Conservation (phyloP, 2,797 vertebrate genomes). For the Parauchenoglanis punctatus region DNA sequence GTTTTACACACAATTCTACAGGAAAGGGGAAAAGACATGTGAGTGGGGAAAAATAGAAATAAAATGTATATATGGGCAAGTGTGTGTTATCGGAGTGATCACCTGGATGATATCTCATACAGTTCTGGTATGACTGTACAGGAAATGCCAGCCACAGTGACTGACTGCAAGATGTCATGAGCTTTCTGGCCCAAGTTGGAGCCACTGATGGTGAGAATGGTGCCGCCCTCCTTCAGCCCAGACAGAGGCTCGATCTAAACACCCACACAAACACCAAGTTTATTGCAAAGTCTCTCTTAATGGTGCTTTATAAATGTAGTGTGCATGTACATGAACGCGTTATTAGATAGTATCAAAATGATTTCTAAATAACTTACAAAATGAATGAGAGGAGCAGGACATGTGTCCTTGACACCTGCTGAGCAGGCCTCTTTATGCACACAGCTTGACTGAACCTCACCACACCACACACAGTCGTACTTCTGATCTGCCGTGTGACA, state of each 20-base stretch:
- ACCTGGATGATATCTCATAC: slow-evolving; percentile 97
- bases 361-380: slow-evolving; percentile 74
- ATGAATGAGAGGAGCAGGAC: slow-evolving; percentile 90
- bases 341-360: not conserved
- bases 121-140: slow-evolving; percentile 82
- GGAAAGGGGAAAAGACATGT: not conserved
- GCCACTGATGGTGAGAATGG: slow-evolving; percentile 88
- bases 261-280: not conserved
- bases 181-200: slow-evolving; percentile 95
- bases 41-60: not conserved
- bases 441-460: slow-evolving; percentile 79
- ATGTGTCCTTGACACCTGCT: slow-evolving; percentile 78
- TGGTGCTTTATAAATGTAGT: too few relatives aligned
- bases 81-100: slow-evolving; percentile 36
- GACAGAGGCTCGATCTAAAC: slow-evolving; percentile 89
- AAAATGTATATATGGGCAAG: not conserved
- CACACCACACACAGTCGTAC: slow-evolving; percentile 93
- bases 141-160: slow-evolving; percentile 85
- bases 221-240: slow-evolving; percentile 89
- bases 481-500: slow-evolving; percentile 87
- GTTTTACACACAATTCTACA: slow-evolving; percentile 90
- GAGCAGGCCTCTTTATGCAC: slow-evolving; percentile 83
- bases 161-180: slow-evolving; percentile 86
- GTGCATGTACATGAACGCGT: not conserved
- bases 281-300: not conserved